phyloP scores from a whole-genome alignment of 53 echinoderm and acorn worm genomes.

The Temnopleurus reevesii region DNA sequence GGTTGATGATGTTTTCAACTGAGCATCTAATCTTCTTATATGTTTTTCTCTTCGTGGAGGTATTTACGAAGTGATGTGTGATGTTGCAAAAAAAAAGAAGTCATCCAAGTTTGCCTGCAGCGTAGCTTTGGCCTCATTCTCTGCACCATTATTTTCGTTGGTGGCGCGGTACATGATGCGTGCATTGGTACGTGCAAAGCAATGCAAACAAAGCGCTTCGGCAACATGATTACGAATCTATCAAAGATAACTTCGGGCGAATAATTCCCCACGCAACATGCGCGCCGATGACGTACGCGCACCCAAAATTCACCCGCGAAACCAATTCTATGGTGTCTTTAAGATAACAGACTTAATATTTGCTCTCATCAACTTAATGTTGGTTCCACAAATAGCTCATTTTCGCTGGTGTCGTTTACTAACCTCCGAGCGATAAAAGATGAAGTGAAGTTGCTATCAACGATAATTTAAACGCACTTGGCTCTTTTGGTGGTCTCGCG shows the following conservation, averaged over 20 bases:
- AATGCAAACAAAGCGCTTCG: conserved; percentile 48
- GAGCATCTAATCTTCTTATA: conserved; percentile 56
- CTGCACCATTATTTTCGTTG: conserved; percentile 30
- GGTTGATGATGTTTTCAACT: conserved; percentile 54
- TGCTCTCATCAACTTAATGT: conserved; percentile 55
- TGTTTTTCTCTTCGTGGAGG: conserved; percentile 56
- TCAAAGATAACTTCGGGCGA: conserved; percentile 1
- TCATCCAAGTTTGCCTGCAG: conserved; percentile 26
- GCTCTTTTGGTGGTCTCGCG: conserved; percentile 55
- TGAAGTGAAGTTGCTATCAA: conserved; percentile 42
- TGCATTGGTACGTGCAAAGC: conserved; percentile 28
- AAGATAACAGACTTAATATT: conserved; percentile 39
- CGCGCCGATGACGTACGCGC: conserved; percentile 54
- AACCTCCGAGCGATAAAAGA: conserved; percentile 54
- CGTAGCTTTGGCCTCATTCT: conserved; percentile 49
- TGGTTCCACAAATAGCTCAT: conserved; percentile 57
- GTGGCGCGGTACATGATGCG: conserved; percentile 41
- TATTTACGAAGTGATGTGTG: conserved; percentile 16
- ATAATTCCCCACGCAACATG: conserved; percentile 45
- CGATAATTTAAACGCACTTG: conserved; percentile 55
- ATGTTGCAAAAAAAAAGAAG: not conserved
- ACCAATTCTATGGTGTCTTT: conserved; percentile 37
- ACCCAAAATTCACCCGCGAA: not conserved
- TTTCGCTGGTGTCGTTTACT: conserved; percentile 46
- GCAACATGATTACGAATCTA: conserved; percentile 48